phyloP scores from a whole-genome alignment of 1,140 invertebrate genomes.

The Microplitis demolitor region DNA sequence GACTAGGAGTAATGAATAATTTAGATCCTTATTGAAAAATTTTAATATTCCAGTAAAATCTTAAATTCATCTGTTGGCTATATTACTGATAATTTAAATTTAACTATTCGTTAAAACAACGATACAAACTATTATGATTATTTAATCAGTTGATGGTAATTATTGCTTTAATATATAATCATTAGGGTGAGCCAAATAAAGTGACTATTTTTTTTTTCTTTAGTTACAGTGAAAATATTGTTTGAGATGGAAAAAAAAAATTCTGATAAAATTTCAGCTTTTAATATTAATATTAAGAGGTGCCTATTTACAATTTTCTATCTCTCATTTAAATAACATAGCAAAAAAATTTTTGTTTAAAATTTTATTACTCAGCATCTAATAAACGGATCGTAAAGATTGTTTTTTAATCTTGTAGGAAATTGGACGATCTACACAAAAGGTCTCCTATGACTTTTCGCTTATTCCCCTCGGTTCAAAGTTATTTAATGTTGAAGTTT shows the following conservation, averaged over 20 bases:
- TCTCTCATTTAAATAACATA: background rate
- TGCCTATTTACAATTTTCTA: background rate
- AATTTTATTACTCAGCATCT: background rate
- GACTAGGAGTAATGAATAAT: too few relatives aligned
- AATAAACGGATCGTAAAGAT: background rate
- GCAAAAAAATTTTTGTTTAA: background rate
- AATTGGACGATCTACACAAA: slow-evolving; percentile 18
- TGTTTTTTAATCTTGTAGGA: background rate
- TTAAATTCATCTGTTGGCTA: too few relatives aligned
- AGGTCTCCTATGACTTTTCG: slow-evolving; percentile 14
- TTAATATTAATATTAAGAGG: background rate
- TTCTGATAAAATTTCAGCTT: background rate
- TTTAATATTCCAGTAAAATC: too few relatives aligned
- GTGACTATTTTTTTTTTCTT: background rate
- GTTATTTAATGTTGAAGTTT: slow-evolving; percentile 9
- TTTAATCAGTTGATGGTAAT: too few relatives aligned
- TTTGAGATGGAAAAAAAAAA: background rate
- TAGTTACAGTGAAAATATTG: background rate
- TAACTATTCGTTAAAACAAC: too few relatives aligned
- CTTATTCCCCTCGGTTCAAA: background rate
- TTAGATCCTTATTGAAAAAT: too few relatives aligned
- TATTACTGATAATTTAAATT: too few relatives aligned
- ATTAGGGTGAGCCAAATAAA: too few relatives aligned
- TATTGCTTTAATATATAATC: too few relatives aligned
- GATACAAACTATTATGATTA: too few relatives aligned